Evolutionary conservation across 1,140 invertebrate species (phyloP), one percentile per base, ranked within the genome.

Genomic region (Drosophila sproati): DNA sequence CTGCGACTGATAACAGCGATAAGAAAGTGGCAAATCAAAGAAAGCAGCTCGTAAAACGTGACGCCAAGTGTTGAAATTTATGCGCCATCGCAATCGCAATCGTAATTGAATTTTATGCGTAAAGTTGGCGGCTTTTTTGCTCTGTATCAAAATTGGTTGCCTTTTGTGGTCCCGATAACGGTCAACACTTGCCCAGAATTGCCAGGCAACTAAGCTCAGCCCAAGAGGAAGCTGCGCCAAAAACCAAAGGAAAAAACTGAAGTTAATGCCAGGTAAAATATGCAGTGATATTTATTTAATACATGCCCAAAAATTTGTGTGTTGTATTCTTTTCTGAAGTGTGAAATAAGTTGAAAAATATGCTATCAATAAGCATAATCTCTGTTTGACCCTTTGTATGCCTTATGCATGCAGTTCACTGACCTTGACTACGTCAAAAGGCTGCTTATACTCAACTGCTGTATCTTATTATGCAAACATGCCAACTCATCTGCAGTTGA

Each of bases 21-120:
- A 74, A 86, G 82, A 78, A 73, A 76, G 71, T 86, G 72, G 48
- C 61, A 82, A 87, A 82, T 82, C 79, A 87, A 88, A 87, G n/a
- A 43, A 43, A 41, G 78, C 43, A 54, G 85, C 77, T 82, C 82
- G 75, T 86, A 78, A 86, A 85, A 78, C 43, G 63, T 10, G 32
- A 64, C 45, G 69, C 66, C 73, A 88, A 88, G 83, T 88, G 85
- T 74, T 78, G 56, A 72, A 80, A 85, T 89, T 89, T 85, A 81
- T 81, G 71, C 60, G 70, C 41, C 43, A 37, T 20, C 39, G n/a
- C 57, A 47, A 61, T 43, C 39, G 31, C 80, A 88, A 88, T 88
- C 64, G 83, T 88, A 88, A 88, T 88, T 88, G 85, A 88, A 88
- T 88, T 89, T 81, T 78, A 89, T 78, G 82, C 61, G 69, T 82